A percentile compares a stretch with the other conserved stretches of the same genome.
Conservation (phyloP, 2,888 invertebrate genomes). For the Sinohyriopsis cumingii region DNA sequence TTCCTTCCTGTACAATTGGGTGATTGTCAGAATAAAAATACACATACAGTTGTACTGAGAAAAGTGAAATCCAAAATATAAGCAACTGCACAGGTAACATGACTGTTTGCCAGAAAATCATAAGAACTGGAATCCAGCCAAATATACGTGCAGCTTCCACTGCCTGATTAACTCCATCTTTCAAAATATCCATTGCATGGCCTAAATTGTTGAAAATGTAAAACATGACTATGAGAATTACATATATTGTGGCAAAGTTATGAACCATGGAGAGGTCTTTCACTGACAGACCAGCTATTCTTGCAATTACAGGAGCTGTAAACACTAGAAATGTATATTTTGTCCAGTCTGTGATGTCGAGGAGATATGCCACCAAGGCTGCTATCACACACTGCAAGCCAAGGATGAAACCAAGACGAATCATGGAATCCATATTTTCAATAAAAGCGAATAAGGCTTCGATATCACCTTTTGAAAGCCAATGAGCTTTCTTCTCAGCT, state of each 20-base stretch:
- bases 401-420: conserved; percentile 66
- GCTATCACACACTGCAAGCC: conserved; percentile 69
- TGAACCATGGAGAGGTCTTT: conserved; percentile 70
- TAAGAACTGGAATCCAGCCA: conserved; percentile 67
- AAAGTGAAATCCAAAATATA: conserved; percentile 74
- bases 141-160: conserved; percentile 61
- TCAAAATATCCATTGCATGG: conserved; percentile 65
- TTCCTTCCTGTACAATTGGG: conserved; percentile 65
- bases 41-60: conserved; percentile 70
- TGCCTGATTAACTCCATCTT: conserved; percentile 51
- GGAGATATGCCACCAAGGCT: conserved; percentile 68
- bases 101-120: conserved; percentile 72
- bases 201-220: conserved; percentile 72
- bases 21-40: conserved; percentile 62
- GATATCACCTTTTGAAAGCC: conserved; percentile 17
- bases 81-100: conserved; percentile 74
- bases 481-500: conserved; percentile 50
- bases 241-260: conserved; percentile 72
- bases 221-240: conserved; percentile 70
- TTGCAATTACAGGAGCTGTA: conserved; percentile 73
- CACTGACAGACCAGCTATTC: conserved; percentile 72
- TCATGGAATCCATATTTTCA: conserved; percentile 58
- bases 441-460: conserved; percentile 41
- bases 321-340: conserved; percentile 72
- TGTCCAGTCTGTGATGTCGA: conserved; percentile 70